Evolutionary conservation across 1,140 invertebrate genomes (phyloP).

Genomic region (Schmidtea mediterranea): DNA sequence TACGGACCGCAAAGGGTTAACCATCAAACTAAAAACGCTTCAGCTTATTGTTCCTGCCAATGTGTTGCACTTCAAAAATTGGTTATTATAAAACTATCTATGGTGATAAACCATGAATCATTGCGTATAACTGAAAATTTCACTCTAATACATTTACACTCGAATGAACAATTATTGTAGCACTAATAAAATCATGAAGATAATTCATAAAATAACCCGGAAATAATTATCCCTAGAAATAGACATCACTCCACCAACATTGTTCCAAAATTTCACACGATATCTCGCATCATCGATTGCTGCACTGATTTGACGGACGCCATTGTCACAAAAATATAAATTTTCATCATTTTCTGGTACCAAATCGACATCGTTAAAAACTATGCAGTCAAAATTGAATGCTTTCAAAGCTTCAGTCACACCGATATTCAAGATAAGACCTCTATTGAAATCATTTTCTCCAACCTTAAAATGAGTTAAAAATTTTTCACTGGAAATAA

Average conservation of each 20-base stretch:
- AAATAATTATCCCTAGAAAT: constrained; percentile 35
- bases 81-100: too few relatives aligned
- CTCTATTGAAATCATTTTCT: constrained; percentile 17
- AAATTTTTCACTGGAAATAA: too few relatives aligned
- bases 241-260: constrained; percentile 16
- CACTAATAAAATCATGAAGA: too few relatives aligned
- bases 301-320: constrained; percentile 17
- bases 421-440: constrained; percentile 22
- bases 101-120: too few relatives aligned
- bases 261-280: constrained; percentile 20
- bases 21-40: too few relatives aligned
- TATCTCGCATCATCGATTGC: constrained; percentile 16
- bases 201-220: constrained; percentile 11
- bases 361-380: constrained; percentile 18
- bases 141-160: too few relatives aligned
- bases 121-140: too few relatives aligned
- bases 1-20: too few relatives aligned
- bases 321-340: constrained; percentile 16
- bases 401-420: constrained; percentile 16
- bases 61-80: too few relatives aligned
- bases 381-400: constrained; percentile 18
- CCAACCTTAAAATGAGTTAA: constrained; percentile 16
- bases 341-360: constrained; percentile 12
- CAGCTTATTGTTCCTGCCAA: too few relatives aligned
- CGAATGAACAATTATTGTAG: too few relatives aligned